Base-by-base conservation (phyloP, 2,888 invertebrate genomes). In the Drosophila stalkeri region DNA sequence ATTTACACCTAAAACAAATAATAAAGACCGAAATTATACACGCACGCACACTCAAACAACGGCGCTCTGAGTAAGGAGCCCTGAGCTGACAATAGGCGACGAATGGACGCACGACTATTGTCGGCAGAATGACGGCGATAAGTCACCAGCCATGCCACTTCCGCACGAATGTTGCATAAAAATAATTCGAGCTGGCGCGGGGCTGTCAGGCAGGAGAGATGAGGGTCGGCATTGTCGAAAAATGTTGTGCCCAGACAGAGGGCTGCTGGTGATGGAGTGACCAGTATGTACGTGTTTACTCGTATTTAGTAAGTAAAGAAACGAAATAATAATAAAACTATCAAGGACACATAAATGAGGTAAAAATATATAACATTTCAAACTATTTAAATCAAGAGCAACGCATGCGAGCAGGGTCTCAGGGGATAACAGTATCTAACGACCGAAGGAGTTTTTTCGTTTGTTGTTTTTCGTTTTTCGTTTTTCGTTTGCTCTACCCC, bases 1-100 rank as follows among this genome's bases (percentile, higher is more conserved):
- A 89, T 89, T 87, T 86, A 86, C 90, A 90, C 89, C 87, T 90
- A 80, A 78, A 77, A 78, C 72, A 85, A 89, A 89, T 79, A 89
- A 85, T 89, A 87, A 85, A 85, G 89, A 74, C 82, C 71, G 66
- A 87, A 87, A 87, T 85, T 89, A 86, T 81, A 85, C 79, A 77
- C 88, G 77, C 90, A 89, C 75, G 74, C 81, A 82, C 76, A 79
- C 73, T 60, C 73, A 20, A 41, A 55, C 41, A 31, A 52, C 14
- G n/a, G 5, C 20, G 35, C 23, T 54, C 5, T 11, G 52, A 54
- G 37, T 11, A 37, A 37, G 52, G 2, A 9, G 47, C 43, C 49
- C 18, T 60, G 31, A 55, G 66, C 66, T 80, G 77, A 80, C 80
- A 80, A 75, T 75, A 54, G 76, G 52, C 63, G 73, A 61, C 63